Conservation (phyloP, 2,113 vertebrate genomes). For the Porphyrio hochstetteri region DNA sequence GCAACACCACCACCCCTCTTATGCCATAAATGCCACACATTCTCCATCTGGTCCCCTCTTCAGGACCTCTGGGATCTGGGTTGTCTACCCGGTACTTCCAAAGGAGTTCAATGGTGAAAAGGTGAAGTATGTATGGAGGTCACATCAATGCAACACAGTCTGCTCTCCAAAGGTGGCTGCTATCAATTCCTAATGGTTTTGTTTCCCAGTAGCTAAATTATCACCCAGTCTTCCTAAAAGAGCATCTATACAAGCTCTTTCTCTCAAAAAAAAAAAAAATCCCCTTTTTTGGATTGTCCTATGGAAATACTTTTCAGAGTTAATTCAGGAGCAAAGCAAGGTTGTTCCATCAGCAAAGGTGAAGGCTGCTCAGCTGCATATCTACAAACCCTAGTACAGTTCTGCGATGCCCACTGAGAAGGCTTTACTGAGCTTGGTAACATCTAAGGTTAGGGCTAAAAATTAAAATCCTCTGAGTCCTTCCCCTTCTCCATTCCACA, state of each 20-base stretch:
- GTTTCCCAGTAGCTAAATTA: not conserved
- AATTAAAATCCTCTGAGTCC: not conserved
- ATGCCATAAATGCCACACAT: not conserved
- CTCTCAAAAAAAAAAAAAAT: too few species aligned
- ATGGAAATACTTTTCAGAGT: not conserved
- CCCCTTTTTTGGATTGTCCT: not conserved
- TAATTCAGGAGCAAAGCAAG: not conserved
- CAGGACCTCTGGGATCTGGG: not conserved
- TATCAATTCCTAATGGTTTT: not conserved
- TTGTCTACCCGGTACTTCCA: not conserved
- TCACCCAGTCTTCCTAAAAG: not conserved
- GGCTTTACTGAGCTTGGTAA: not conserved
- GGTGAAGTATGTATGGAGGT: not conserved
- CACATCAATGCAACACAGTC: not conserved
- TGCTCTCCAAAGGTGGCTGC: not conserved
- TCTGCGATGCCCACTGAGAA: not conserved
- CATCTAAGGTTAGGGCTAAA: not conserved
- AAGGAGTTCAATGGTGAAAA: not conserved
- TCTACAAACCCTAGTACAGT: not conserved
- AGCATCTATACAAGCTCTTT: not conserved
- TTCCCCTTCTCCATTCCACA: too few species aligned
- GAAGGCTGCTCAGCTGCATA: not conserved
- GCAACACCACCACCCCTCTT: not conserved
- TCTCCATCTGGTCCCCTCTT: not conserved
- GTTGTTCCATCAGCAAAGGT: not conserved